Conservation (phyloP, 2,797 vertebrate species). For the Lithobates pipiens region DNA sequence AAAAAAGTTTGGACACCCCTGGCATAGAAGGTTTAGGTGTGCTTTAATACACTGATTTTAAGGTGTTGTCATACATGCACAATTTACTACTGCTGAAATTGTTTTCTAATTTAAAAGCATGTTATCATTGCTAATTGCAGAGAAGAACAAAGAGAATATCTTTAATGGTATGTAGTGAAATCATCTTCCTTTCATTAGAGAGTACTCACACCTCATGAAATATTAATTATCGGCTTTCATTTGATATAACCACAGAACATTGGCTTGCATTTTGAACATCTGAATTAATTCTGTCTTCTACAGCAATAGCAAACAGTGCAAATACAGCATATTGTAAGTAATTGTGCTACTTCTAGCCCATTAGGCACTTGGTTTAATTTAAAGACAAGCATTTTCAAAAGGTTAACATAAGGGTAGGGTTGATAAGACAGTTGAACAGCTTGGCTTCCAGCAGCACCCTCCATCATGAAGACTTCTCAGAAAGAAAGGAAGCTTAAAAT, state of each 20-base stretch:
- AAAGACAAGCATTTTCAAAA: constrained; percentile 3
- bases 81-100: background rate
- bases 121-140: background rate
- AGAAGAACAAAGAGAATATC: background rate
- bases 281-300: constrained; percentile 4
- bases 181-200: constrained; percentile 5
- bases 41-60: background rate
- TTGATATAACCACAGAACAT: constrained; percentile 24
- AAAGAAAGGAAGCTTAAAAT: background rate
- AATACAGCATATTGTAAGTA: constrained; percentile 5
- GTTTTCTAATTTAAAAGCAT: background rate
- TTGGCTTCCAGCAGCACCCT: background rate
- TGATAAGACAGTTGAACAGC: constrained; percentile 7
- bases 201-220: background rate
- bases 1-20: too few relatives aligned
- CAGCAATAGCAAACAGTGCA: constrained; percentile 8
- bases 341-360: background rate
- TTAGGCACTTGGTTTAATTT: constrained; percentile 17
- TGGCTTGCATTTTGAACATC: constrained; percentile 12
- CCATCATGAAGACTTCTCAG: background rate
- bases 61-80: background rate
- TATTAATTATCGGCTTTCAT: constrained; percentile 24
- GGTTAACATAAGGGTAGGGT: background rate
- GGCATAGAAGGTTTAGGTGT: too few relatives aligned
- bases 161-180: background rate